phyloP scores from a whole-genome alignment of 64 coral and sea anemone species.

The Stichodactyla helianthus region DNA sequence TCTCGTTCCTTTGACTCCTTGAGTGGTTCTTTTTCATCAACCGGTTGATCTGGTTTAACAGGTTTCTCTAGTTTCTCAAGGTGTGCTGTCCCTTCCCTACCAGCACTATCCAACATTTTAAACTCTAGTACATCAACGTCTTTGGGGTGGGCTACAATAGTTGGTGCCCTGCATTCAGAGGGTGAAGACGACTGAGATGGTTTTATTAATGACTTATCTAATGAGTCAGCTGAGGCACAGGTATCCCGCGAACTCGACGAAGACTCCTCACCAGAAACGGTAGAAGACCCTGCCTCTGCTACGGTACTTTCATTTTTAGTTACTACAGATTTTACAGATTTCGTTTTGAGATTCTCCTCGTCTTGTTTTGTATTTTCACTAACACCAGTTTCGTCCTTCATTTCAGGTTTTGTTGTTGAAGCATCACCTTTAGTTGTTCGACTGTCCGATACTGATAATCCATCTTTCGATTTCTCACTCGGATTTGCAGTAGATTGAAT shows the following conservation, averaged over 20 bases:
- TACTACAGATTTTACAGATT: not conserved
- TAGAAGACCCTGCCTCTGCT: not conserved
- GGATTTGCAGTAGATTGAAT: not conserved
- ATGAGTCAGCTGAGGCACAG: not conserved
- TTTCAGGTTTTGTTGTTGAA: not conserved
- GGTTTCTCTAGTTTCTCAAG: conserved; percentile 23
- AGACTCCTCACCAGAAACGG: not conserved
- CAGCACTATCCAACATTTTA: conserved; percentile 63
- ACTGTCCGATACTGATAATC: not conserved
- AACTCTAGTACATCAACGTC: conserved; percentile 93
- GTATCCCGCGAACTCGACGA: not conserved
- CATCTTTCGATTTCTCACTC: not conserved
- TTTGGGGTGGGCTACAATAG: conserved; percentile 16
- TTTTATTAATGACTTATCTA: not conserved
- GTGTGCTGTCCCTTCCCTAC: conserved; percentile 80
- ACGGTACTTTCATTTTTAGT: not conserved
- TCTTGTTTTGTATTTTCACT: not conserved
- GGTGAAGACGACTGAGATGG: not conserved
- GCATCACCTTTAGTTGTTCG: not conserved
- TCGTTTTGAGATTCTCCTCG: not conserved
- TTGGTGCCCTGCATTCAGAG: conserved; percentile 44
- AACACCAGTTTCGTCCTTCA: not conserved
- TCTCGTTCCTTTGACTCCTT: not conserved
- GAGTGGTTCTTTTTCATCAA: not conserved
- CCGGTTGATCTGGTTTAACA: conserved; percentile 11